Percentiles rank a stretch among this genome's conserved stretches.
Conservation (phyloP, 1,140 invertebrate species). For the Papilio polytes region DNA sequence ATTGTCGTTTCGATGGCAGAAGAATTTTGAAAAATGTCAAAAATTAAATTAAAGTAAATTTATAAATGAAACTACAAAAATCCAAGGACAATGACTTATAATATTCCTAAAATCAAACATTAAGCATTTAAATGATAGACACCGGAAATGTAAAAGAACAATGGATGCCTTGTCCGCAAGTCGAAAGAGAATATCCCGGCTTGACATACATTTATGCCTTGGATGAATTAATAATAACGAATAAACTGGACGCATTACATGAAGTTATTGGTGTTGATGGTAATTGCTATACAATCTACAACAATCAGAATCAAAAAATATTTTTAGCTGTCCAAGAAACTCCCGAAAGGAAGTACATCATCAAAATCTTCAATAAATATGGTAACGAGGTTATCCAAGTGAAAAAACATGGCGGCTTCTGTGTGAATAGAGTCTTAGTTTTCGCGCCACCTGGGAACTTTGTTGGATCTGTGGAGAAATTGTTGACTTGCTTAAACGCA, state of each 20-base stretch:
- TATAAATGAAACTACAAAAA: neutral
- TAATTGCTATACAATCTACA: constrained; percentile 57
- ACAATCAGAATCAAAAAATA: constrained; percentile 60
- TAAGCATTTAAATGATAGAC: constrained; percentile 32
- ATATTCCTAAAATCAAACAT: neutral
- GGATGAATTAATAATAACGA: constrained; percentile 55
- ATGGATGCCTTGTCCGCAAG: constrained; percentile 64
- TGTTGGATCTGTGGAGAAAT: constrained; percentile 49
- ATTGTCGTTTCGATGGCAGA: neutral
- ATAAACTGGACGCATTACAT: constrained; percentile 55
- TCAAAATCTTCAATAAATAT: constrained; percentile 62
- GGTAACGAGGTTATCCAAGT: constrained; percentile 64
- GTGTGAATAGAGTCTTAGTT: constrained; percentile 50
- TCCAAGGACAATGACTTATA: neutral
- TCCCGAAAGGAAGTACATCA: constrained; percentile 42
- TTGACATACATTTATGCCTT: constrained; percentile 58
- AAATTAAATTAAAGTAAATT: constrained; percentile 15
- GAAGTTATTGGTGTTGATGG: constrained; percentile 49
- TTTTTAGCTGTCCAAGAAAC: constrained; percentile 57
- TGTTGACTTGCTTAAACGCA: constrained; percentile 39
- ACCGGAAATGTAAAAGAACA: constrained; percentile 37
- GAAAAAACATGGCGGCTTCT: constrained; percentile 48
- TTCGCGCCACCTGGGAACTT: constrained; percentile 60
- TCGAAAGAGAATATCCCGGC: constrained; percentile 49
- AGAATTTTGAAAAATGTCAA: constrained; percentile 8